Evolutionary conservation across 2,797 vertebrate genomes (phyloP), one percentile per base, ranked within the genome.

Genomic region (Sebastes itinus): DNA sequence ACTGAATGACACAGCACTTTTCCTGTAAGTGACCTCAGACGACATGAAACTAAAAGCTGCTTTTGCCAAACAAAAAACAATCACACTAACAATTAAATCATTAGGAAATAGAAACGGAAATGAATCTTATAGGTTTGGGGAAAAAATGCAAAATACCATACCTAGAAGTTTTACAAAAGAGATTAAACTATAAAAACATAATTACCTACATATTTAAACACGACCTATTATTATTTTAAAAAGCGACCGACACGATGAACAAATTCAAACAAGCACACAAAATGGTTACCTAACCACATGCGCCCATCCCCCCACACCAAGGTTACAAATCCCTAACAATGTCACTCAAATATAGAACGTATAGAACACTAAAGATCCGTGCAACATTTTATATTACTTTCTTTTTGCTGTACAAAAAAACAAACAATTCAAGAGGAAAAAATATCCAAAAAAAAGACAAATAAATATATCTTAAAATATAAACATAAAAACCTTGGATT

Each of bases 281-380:
- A 81, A 86, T 62, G 90, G 87, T 94, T 92, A 89, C 86, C 89
- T 87, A 93, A 93, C 86, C 88, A 84, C 70, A 75, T 7, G 72
- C 72, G 61, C 96, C 96, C 95, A 95, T 95, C 96, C 95, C 96
- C 96, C 96, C 95, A 95, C 83, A 78, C 89, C 94, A 95, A 96
- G 94, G 94, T 95, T 95, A 95, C 91, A 92, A 64, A 89, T 75
- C 61, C 78, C 78, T 86, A 85, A 85, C 94, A 95, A 94, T 94
- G 93, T 95, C 94, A 96, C 90, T 83, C 59, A 81, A 87, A 87
- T 35, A 78, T 3, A 75, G 82, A 4, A 18, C 5, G 2, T 0
- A 77, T 69, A 59, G n/a, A 30, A 49, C 2, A 46, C 3, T n/a
- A 54, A 42, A 42, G 0, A 28, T 10, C 25, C 2, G 8, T 1